Evolutionary conservation across 2,797 vertebrate genomes (phyloP).

Genomic region (Hapalemur alaotrensis): DNA sequence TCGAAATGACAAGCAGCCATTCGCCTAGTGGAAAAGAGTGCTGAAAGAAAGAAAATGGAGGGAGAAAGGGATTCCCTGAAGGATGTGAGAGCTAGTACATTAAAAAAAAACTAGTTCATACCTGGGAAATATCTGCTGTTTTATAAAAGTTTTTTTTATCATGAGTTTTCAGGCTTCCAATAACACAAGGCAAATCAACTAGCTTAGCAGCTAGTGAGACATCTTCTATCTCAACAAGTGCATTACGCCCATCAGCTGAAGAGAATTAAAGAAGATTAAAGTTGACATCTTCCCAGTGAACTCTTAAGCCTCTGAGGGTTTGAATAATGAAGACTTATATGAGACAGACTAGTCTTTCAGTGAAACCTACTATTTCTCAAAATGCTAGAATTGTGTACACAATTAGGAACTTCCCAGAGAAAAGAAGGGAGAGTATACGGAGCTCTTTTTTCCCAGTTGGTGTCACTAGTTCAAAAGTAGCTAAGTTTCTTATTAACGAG

Average conservation of each 20-base stretch:
- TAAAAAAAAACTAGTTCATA: conserved; percentile 79
- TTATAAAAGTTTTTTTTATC: conserved; percentile 98
- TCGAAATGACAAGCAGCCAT: neutral
- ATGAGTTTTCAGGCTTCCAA: conserved; percentile 94
- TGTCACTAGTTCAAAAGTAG: conserved; percentile 15
- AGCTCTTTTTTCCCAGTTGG: neutral
- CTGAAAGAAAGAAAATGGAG: neutral
- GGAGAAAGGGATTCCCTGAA: conserved; percentile 28
- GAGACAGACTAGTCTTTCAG: neutral
- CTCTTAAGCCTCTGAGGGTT: neutral
- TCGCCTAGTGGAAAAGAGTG: conserved; percentile 8
- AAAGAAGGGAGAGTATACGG: conserved; percentile 2
- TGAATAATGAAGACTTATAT: conserved; percentile 33
- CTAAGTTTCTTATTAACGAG: conserved; percentile 14
- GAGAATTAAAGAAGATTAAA: conserved; percentile 53
- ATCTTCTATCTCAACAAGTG: conserved; percentile 93
- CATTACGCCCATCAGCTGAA: conserved; percentile 92
- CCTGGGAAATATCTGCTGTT: conserved; percentile 97
- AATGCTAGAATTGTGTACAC: neutral
- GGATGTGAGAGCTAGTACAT: neutral
- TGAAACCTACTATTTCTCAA: conserved; percentile 35
- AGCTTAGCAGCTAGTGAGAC: conserved; percentile 94
- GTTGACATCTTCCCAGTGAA: neutral
- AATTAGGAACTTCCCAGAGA: conserved; percentile 8
- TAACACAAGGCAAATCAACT: conserved; percentile 95